These are phyloP conservation scores for Boleophthalmus pectinirostris DNA, from an alignment of 2,113 vertebrate species.

Conservation along the genomic window DNA sequence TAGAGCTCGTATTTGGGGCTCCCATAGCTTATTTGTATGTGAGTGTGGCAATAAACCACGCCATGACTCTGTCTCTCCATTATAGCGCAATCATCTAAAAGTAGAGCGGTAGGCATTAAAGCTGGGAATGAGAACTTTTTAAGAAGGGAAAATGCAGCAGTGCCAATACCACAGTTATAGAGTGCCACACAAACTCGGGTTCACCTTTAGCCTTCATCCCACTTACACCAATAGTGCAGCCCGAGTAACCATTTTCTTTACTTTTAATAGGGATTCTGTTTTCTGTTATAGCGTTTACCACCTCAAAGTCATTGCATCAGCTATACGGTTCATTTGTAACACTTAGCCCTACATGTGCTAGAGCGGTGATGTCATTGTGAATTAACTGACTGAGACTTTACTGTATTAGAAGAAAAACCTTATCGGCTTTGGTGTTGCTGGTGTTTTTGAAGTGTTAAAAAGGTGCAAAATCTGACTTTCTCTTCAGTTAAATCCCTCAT, in stretches of 20 bases:
- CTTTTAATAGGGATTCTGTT: conserved; percentile 25
- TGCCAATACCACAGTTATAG: conserved; percentile 61
- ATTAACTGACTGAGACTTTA: conserved; percentile 14
- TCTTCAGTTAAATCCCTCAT: background rate
- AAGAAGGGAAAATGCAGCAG: conserved; percentile 42
- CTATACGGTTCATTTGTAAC: conserved; percentile 6
- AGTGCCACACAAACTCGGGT: conserved; percentile 57
- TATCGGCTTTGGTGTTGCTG: background rate
- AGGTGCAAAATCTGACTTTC: background rate
- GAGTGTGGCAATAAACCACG: conserved; percentile 51
- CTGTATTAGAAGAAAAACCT: conserved; percentile 11
- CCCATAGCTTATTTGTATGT: conserved; percentile 42
- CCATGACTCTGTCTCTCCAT: conserved; percentile 71
- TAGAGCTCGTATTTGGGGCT: conserved; percentile 47
- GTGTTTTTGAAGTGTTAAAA: background rate
- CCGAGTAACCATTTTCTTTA: conserved; percentile 22
- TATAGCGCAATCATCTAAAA: conserved; percentile 64
- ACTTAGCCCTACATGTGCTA: conserved; percentile 3
- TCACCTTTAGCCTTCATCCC: conserved; percentile 59
- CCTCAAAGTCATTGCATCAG: conserved; percentile 30
- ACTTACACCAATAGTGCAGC: conserved; percentile 32
- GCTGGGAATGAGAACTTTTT: conserved; percentile 58
- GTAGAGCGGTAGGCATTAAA: conserved; percentile 56
- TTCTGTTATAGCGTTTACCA: conserved; percentile 34
- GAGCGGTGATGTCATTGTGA: conserved; percentile 14